These are phyloP conservation scores for Origma solitaria DNA, from an alignment of 2,113 vertebrate species.

Conservation along the genomic window DNA sequence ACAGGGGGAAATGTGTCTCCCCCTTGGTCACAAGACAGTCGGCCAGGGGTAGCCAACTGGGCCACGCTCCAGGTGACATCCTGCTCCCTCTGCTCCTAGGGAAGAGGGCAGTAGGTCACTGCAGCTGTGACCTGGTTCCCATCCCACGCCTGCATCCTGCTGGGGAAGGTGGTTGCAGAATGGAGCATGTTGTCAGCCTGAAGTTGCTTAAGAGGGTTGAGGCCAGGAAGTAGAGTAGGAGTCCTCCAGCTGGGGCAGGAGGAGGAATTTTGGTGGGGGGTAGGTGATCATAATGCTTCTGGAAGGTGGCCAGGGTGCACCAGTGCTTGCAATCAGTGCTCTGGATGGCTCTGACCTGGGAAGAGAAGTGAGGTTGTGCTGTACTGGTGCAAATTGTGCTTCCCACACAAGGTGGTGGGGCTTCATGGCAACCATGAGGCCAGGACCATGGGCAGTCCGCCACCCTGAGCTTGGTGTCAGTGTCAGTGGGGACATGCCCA, in stretches of 20 bases:
- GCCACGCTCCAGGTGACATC: neutral
- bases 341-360: neutral
- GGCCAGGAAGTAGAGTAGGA: neutral
- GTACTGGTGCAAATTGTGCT: neutral
- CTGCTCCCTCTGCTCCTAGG: neutral
- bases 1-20: neutral
- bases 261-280: neutral
- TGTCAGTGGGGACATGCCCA: neutral
- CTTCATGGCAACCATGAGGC: fast-evolving
- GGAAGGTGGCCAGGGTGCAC: neutral
- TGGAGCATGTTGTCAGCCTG: neutral
- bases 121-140: neutral
- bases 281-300: neutral
- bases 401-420: neutral
- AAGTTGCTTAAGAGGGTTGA: neutral
- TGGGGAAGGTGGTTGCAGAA: neutral
- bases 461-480: neutral
- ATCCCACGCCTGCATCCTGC: neutral
- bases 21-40: neutral
- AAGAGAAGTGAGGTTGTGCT: neutral
- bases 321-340: neutral
- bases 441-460: fast-evolving
- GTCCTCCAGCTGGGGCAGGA: neutral
- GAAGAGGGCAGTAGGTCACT: neutral
- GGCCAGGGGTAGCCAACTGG: neutral